Percentiles rank a stretch among this genome's conserved stretches.
These are phyloP conservation scores for Austrofundulus limnaeus DNA, from an alignment of 2,113 vertebrate species.

Conservation along the genomic window DNA sequence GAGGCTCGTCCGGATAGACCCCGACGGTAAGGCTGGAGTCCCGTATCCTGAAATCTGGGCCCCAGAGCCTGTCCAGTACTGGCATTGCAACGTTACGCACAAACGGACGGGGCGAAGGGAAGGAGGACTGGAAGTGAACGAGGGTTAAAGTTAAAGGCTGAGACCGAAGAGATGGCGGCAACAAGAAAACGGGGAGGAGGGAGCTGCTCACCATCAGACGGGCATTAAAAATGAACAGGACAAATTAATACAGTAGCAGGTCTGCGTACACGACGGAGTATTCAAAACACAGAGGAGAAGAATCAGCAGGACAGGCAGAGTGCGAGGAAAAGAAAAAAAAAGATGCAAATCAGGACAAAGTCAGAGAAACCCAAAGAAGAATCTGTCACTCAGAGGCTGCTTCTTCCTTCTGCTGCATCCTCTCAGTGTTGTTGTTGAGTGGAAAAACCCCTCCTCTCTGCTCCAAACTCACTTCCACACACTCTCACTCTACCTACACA, in stretches of 20 bases:
- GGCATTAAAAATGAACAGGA: constrained; percentile 29
- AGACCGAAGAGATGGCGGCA: background rate
- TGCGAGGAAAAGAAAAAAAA: background rate
- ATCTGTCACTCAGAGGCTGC: constrained; percentile 30
- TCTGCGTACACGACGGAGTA: constrained; percentile 33
- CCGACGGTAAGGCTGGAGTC: constrained; percentile 44
- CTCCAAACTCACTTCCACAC: constrained; percentile 17
- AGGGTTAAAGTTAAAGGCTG: background rate
- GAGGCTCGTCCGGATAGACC: constrained; percentile 57
- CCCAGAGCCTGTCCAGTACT: constrained; percentile 60
- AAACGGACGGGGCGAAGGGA: background rate
- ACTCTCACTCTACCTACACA: constrained; percentile 21
- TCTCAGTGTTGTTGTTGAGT: constrained; percentile 52
- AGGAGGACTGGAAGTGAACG: background rate
- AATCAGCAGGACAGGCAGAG: background rate
- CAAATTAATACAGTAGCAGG: constrained; percentile 2
- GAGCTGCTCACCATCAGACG: constrained; percentile 35
- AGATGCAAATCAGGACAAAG: constrained; percentile 2
- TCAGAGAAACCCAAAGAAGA: constrained; percentile 2
- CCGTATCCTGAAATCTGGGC: constrained; percentile 51
- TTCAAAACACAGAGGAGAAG: constrained; percentile 2
- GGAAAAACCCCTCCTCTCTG: constrained; percentile 55
- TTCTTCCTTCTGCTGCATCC: constrained; percentile 63
- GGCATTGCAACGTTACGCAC: constrained; percentile 50
- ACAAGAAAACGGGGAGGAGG: background rate